Conservation (phyloP, 2,797 vertebrate species). For the Sciurus vulgaris region DNA sequence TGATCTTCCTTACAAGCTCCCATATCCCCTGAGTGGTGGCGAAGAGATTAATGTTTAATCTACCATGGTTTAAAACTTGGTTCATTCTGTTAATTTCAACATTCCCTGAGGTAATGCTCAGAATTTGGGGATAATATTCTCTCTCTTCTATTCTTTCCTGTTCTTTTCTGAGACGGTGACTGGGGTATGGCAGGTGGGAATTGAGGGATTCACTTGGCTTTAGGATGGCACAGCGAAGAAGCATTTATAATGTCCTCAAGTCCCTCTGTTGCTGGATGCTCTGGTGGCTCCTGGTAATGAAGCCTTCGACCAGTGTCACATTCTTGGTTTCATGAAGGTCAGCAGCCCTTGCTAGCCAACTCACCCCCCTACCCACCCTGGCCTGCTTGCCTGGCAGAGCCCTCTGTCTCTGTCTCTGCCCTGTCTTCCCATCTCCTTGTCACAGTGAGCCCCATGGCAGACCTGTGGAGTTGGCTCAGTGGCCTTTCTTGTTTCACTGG, state of each 20-base stretch:
- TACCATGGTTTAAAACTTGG: background rate
- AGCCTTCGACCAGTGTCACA: background rate
- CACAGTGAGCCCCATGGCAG: too few relatives aligned
- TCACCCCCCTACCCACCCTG: background rate
- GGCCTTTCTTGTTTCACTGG: background rate
- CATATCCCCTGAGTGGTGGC: background rate
- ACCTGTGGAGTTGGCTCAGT: background rate
- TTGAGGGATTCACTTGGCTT: background rate
- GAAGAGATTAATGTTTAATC: background rate
- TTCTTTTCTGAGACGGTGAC: background rate
- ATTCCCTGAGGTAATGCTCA: background rate
- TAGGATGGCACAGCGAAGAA: background rate
- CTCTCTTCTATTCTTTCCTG: background rate
- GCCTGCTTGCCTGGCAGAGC: background rate
- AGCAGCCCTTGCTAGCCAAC: background rate
- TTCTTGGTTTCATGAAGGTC: background rate
- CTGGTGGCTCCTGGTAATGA: background rate
- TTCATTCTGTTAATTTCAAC: background rate
- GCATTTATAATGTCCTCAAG: rapidly evolving
- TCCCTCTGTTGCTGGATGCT: background rate
- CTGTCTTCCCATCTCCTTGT: background rate
- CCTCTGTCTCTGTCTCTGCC: background rate
- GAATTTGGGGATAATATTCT: background rate
- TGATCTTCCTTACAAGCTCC: background rate
- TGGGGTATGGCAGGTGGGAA: background rate